Evolutionary conservation across 1,140 invertebrate genomes (phyloP), one percentile per base, ranked within the genome.

Genomic region (Drosophila bipectinata): DNA sequence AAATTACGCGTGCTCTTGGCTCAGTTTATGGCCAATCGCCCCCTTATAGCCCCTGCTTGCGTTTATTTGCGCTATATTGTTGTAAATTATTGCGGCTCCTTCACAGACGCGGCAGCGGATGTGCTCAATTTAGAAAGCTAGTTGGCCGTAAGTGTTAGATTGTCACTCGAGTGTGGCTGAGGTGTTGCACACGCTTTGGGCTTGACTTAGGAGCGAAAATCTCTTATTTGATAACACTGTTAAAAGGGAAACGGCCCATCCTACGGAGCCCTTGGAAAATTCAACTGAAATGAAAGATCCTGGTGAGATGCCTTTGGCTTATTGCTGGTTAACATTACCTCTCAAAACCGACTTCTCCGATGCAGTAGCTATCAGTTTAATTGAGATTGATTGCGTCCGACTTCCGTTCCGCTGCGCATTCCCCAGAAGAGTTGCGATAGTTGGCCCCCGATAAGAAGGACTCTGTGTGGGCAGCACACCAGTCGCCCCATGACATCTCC

Each of bases 1-100:
- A 82, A 82, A 84, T 85, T 87, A 71, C 81, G 82, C 81, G 83
- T 85, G 82, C 72, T 83, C 80, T 79, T 76, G 81, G 57, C 60
- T 85, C 77, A 82, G 82, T 81, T 85, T 85, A 85, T 85, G 60
- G 82, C 74, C 82, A 69, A 78, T 84, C 71, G 41, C 53, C 69
- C 63, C 62, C 69, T 51, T 24, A 34, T 44, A 12, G 32, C 59
- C 55, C 54, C 71, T 74, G 71, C 47, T 84, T 59, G 81, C 81
- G 81, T 87, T 85, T 87, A 78, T 75, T 85, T 61, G 53, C 73
- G 81, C 81, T 72, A 87, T 85, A 87, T 78, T 69, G 61, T 49
- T 47, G 74, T 67, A 85, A 85, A 85, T 87, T 85, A 87, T 82
- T 77, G 81, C 69, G 78, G 80, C 52, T 76, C 53, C 68, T 74